A percentile compares a stretch with the other conserved stretches of the same genome.
These are phyloP conservation scores for Sebastes matsubarae DNA, from an alignment of 2,797 vertebrate genomes.

Conservation along the genomic window DNA sequence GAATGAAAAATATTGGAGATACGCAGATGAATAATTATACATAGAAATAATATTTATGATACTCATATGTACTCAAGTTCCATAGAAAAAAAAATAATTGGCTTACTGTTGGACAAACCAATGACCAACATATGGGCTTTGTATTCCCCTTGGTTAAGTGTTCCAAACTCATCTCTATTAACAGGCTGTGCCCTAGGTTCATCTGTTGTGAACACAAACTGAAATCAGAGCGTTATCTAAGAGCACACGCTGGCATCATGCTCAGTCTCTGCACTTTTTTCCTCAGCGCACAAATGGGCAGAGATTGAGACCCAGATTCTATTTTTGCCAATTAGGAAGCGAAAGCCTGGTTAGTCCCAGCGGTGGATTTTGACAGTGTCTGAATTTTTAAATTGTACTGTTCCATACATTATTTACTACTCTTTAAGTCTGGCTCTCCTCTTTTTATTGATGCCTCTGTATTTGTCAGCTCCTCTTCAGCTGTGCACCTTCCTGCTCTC, in stretches of 20 bases:
- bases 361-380: conserved; percentile 26
- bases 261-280: conserved; percentile 12
- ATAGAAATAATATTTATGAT: background rate
- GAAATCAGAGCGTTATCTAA: conserved; percentile 42
- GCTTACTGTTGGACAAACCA: background rate
- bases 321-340: conserved; percentile 48
- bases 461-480: conserved; percentile 4
- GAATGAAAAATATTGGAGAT: background rate
- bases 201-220: conserved; percentile 27
- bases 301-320: conserved; percentile 54
- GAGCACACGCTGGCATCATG: conserved; percentile 23
- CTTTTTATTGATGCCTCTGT: conserved; percentile 9
- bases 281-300: conserved; percentile 21
- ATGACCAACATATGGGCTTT: conserved; percentile 1
- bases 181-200: conserved; percentile 6
- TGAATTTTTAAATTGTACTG: conserved; percentile 31
- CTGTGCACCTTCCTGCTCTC: conserved; percentile 6
- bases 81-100: background rate
- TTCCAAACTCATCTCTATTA: conserved; percentile 2
- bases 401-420: conserved; percentile 56
- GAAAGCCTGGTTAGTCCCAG: conserved; percentile 32
- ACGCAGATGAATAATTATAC: background rate
- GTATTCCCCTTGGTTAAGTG: background rate
- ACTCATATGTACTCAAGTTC: background rate
- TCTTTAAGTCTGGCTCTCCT: conserved; percentile 11